phyloP scores from a whole-genome alignment of 2,797 vertebrate species.

The Coilia nasus region DNA sequence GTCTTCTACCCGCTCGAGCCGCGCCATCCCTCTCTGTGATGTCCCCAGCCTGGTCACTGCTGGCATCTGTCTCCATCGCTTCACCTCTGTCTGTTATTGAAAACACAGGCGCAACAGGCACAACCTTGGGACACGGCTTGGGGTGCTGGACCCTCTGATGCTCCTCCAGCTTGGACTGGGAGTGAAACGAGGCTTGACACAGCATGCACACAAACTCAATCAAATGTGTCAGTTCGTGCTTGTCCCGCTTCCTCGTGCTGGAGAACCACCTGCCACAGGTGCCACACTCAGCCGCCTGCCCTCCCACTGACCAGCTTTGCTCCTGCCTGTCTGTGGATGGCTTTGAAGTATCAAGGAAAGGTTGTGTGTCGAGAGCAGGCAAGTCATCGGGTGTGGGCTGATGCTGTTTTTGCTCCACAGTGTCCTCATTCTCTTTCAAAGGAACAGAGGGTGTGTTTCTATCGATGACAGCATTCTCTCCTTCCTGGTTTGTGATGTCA shows the following conservation, averaged over 20 bases:
- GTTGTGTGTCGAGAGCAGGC: constrained; percentile 43
- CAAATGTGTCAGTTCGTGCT: constrained; percentile 84
- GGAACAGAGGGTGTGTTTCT: constrained; percentile 49
- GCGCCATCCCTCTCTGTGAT: constrained; percentile 70
- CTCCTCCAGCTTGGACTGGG: constrained; percentile 78
- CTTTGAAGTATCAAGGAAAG: constrained; percentile 67
- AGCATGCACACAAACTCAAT: constrained; percentile 81
- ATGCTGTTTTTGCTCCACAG: constrained; percentile 59
- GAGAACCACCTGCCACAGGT: constrained; percentile 86
- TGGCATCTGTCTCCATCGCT: constrained; percentile 55
- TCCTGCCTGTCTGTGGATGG: constrained; percentile 67
- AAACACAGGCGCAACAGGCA: constrained; percentile 42
- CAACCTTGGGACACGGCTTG: constrained; percentile 64
- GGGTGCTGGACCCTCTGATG: constrained; percentile 80
- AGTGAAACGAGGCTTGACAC: constrained; percentile 75
- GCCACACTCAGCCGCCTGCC: constrained; percentile 78
- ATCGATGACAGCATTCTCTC: constrained; percentile 32
- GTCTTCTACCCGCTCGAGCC: constrained; percentile 77
- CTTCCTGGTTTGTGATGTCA: constrained; percentile 1
- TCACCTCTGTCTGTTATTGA: constrained; percentile 58
- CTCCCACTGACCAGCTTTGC: constrained; percentile 73
- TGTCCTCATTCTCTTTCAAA: constrained; percentile 60
- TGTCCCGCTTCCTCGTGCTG: constrained; percentile 82
- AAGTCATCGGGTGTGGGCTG: constrained; percentile 47
- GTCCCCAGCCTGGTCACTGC: constrained; percentile 56